A percentile compares a stretch with the other conserved stretches of the same genome.
Evolutionary conservation across 2,113 vertebrate species (phyloP).

Genomic region (Corythaixoides concolor): DNA sequence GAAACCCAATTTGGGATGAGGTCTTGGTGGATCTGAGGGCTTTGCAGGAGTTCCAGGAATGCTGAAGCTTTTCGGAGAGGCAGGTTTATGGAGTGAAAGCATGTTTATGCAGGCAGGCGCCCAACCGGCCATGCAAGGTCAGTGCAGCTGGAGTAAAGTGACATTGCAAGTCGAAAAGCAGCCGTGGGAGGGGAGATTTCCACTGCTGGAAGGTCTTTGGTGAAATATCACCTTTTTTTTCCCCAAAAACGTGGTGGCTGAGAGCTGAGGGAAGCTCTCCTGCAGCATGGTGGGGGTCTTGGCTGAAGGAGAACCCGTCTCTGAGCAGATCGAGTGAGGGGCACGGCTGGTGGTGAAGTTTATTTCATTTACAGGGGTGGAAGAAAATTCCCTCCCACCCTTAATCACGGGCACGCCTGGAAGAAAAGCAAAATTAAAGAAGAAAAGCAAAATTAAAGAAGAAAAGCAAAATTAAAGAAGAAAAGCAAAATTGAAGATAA

Average conservation of each 20-base stretch:
- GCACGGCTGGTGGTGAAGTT: rapidly evolving
- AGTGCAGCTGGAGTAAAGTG: background rate
- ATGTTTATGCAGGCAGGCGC: background rate
- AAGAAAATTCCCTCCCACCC: background rate
- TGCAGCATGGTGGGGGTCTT: background rate
- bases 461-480: too few relatives aligned
- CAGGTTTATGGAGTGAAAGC: background rate
- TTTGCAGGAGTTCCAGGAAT: background rate
- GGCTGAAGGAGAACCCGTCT: background rate
- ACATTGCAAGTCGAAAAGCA: background rate
- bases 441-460: background rate
- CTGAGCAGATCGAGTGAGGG: background rate
- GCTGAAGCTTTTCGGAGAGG: background rate
- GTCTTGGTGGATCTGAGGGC: background rate
- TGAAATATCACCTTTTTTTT: background rate
- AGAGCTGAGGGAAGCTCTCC: background rate
- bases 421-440: background rate
- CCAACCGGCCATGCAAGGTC: background rate
- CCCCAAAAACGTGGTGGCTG: rapidly evolving
- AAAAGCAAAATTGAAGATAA: background rate
- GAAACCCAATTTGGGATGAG: background rate
- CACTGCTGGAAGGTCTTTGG: background rate
- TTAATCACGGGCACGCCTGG: background rate
- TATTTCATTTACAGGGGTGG: background rate
- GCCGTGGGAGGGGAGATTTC: background rate